These are phyloP conservation scores for Acanthococcus lagerstroemiae DNA, from an alignment of 2,888 invertebrate species.

Conservation along the genomic window DNA sequence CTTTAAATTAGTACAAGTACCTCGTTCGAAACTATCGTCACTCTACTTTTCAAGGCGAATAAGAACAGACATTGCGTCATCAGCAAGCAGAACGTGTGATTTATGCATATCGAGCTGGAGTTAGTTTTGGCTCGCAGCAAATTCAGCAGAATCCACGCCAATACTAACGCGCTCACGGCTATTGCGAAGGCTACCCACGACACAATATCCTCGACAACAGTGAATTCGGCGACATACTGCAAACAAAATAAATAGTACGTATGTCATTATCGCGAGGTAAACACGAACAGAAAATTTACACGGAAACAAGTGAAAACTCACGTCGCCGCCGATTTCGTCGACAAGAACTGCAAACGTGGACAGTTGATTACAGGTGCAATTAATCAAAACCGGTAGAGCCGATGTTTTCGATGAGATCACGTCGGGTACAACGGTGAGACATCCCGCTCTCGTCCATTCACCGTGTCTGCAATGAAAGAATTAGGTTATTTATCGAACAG, in stretches of 20 bases:
- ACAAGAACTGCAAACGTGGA: slow-evolving; percentile 85
- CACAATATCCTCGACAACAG: slow-evolving; percentile 71
- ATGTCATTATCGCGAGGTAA: not conserved
- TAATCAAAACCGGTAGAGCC: slow-evolving; percentile 56
- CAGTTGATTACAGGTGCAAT: slow-evolving; percentile 86
- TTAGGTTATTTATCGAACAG: not conserved
- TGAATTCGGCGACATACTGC: slow-evolving; percentile 75
- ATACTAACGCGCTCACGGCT: slow-evolving; percentile 66
- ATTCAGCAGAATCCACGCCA: slow-evolving; percentile 69
- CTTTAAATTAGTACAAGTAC: slow-evolving; percentile 43
- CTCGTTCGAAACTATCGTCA: slow-evolving; percentile 71
- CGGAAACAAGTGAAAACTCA: slow-evolving; percentile 39
- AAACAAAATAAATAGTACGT: slow-evolving; percentile 35
- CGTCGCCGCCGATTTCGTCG: slow-evolving; percentile 81
- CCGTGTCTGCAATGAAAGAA: slow-evolving; percentile 41
- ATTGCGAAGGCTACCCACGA: slow-evolving; percentile 82
- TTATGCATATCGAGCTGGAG: slow-evolving; percentile 87
- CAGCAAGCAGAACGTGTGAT: slow-evolving; percentile 82
- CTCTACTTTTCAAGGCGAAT: slow-evolving; percentile 72
- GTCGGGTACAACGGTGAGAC: slow-evolving; percentile 58
- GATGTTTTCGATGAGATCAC: slow-evolving; percentile 37
- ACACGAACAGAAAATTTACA: not conserved
- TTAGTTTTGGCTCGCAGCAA: slow-evolving; percentile 78
- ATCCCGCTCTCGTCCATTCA: slow-evolving; percentile 85
- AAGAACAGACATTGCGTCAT: slow-evolving; percentile 76